Conservation (phyloP, 2,888 invertebrate species). For the Bursaphelenchus okinawaensis region DNA sequence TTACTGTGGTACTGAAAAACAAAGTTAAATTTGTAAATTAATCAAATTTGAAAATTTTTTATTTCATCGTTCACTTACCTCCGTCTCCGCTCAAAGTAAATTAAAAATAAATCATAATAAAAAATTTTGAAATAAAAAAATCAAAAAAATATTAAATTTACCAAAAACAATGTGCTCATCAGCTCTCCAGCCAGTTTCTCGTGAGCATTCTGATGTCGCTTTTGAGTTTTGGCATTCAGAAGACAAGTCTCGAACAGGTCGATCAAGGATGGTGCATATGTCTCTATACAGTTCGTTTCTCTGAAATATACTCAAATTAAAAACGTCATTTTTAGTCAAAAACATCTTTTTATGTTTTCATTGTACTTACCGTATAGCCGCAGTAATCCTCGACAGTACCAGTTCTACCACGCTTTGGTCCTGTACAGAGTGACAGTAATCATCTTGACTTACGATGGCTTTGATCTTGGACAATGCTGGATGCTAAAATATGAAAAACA, state of each 20-base stretch:
- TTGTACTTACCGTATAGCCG: conserved; percentile 66
- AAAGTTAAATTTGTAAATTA: too few species aligned
- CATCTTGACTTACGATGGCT: conserved; percentile 72
- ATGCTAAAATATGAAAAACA: conserved; percentile 31
- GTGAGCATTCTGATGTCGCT: conserved; percentile 73
- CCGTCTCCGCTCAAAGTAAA: too few species aligned
- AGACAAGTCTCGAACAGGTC: conserved; percentile 79
- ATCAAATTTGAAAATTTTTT: too few species aligned
- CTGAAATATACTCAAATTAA: conserved; percentile 56
- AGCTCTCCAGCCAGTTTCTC: conserved; percentile 92
- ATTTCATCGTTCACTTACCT: too few species aligned
- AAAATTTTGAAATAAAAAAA: too few species aligned
- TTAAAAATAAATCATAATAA: too few species aligned
- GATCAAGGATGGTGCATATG: conserved; percentile 77
- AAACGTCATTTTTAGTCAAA: neutral
- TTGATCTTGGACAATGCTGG: conserved; percentile 70
- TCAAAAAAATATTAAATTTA: too few species aligned
- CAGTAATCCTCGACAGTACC: conserved; percentile 81
- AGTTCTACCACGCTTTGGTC: conserved; percentile 86
- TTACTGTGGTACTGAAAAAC: conserved; percentile 71
- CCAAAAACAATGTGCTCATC: conserved; percentile 86
- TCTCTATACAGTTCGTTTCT: conserved; percentile 79
- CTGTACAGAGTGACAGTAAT: conserved; percentile 61
- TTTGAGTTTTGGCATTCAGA: conserved; percentile 64
- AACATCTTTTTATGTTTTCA: neutral